Base-by-base conservation (phyloP, 2,888 invertebrate species). In the Hyposoter dolosus region DNA sequence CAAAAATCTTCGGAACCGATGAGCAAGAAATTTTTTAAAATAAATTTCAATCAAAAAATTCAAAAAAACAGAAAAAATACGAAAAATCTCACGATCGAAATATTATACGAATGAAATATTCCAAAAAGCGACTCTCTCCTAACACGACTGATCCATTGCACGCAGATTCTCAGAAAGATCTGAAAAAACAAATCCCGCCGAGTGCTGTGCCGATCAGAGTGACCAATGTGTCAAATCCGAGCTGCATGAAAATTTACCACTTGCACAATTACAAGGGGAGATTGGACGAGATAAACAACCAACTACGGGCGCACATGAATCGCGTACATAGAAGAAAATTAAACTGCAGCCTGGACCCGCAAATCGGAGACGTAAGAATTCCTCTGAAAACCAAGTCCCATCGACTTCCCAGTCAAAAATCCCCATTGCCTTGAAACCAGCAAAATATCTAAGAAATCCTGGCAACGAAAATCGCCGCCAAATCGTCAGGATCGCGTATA, bases 181-280 rank as follows among this genome's bases (percentile, higher is more conserved):
- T 23, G 15, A 50, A 7, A 35, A 82, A 9, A 19, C 23, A 72
- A 32, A 81, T 90, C 32, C 89, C 90, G 45, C 4, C 80, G 10
- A 88, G 84, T 7, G 91, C 90, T 12, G 82, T 89, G 0, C 80
- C 88, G 50, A 80, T 93, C 28, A 88, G 84, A 85, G 88, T 93
- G 9, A 91, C 91, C 10, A 91, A 90, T 75, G 83, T 92, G 45
- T 53, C 91, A 32, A 91, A 89, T 88, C 93, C 93, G 4, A 92
- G 89, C 19, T 74, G 82, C 5, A 90, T 93, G 17, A 84, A 89
- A 86, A 89, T 93, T 5, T 87, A 87, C 65, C 83, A 91, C 69
- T 78, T 77, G 0, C 65, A 88, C 5, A 50, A 79, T 56, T 85
- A 89, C 60, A 28, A 53, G 1, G 60, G 77, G 7, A 79, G 66